Evolutionary conservation across 2,113 vertebrate genomes (phyloP).

Genomic region (Hymenochirus boettgeri): DNA sequence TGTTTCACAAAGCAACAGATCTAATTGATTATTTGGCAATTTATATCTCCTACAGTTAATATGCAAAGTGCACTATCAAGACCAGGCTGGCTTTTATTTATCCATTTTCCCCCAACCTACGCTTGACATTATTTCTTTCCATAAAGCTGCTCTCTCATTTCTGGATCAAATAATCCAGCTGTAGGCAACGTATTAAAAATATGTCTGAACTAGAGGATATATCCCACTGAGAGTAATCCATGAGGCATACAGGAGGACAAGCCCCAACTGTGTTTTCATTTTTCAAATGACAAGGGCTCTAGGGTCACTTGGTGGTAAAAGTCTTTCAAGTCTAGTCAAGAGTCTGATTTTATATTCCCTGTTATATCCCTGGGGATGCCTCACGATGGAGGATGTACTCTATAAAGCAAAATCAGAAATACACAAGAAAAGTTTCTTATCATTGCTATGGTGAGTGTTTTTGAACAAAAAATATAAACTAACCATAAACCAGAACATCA

Average conservation of each 20-base stretch:
- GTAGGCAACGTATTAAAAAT: conserved; percentile 61
- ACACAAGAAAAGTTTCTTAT: neutral
- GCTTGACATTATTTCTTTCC: conserved; percentile 26
- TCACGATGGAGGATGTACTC: conserved; percentile 65
- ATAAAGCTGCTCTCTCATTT: conserved; percentile 27
- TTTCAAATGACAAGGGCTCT: conserved; percentile 66
- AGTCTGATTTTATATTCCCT: conserved; percentile 60
- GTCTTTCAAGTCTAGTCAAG: conserved; percentile 74
- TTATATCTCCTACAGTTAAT: conserved; percentile 7
- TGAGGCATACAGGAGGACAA: conserved; percentile 55
- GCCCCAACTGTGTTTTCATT: conserved; percentile 52
- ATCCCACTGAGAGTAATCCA: conserved; percentile 71
- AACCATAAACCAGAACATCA: neutral
- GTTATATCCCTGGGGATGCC: conserved; percentile 53
- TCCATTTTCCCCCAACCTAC: conserved; percentile 10
- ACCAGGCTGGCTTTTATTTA: conserved; percentile 3
- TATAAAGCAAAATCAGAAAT: conserved; percentile 8
- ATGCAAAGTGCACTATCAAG: conserved; percentile 18
- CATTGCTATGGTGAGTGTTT: neutral
- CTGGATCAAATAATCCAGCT: conserved; percentile 55
- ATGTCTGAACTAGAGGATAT: conserved; percentile 62
- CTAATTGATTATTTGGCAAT: neutral
- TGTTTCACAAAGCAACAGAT: too few species aligned
- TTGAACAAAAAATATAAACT: neutral
- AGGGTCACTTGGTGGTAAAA: conserved; percentile 63